phyloP scores from a whole-genome alignment of 2,113 vertebrate species.

The Oncorhynchus clarkii region DNA sequence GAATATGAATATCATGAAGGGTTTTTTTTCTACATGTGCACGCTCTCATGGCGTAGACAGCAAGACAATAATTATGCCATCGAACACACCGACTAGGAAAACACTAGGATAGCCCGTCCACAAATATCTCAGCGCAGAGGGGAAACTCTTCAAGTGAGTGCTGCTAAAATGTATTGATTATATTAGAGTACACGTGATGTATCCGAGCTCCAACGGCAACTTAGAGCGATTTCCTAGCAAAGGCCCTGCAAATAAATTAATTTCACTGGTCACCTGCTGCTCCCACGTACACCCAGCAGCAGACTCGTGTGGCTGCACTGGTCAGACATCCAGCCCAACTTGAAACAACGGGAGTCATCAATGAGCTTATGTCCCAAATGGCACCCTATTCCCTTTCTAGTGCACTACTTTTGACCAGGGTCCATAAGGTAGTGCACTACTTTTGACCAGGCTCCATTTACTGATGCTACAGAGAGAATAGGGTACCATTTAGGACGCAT shows the following conservation, averaged over 20 bases:
- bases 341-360: not conserved
- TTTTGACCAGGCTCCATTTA: too few species aligned
- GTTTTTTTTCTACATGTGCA: too few species aligned
- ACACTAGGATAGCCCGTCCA: not conserved
- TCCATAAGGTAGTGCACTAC: too few species aligned
- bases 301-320: not conserved
- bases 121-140: not conserved
- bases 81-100: not conserved
- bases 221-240: not conserved
- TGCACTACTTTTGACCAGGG: too few species aligned
- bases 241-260: not conserved
- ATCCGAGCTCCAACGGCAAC: not conserved
- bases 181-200: not conserved
- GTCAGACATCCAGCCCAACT: not conserved
- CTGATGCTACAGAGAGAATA: too few species aligned
- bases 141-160: not conserved
- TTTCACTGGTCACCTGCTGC: slow-evolving; percentile 18
- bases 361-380: not conserved
- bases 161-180: not conserved
- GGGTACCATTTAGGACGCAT: too few species aligned
- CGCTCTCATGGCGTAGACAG: too few species aligned
- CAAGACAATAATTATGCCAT: not conserved
- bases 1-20: too few species aligned
- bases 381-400: too few species aligned
- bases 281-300: not conserved